Percentiles rank a stretch among this genome's conserved stretches.
Conservation (phyloP, 2,113 vertebrate species). For the Rhea pennata region DNA sequence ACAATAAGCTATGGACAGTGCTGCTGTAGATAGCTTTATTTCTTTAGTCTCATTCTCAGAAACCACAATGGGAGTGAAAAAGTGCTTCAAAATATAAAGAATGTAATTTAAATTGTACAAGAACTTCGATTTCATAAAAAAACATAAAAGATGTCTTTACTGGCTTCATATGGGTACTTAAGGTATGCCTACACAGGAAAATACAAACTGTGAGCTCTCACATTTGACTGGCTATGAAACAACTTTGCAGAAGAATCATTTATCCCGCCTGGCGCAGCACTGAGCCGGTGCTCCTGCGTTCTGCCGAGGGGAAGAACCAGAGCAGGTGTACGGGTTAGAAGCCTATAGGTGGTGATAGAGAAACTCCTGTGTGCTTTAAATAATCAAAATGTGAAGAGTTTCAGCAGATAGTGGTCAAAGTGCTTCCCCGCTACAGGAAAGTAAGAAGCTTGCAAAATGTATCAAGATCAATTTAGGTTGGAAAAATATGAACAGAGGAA, state of each 20-base stretch:
- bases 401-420: background rate
- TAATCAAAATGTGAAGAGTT: background rate
- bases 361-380: background rate
- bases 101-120: background rate
- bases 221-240: fast-evolving
- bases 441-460: background rate
- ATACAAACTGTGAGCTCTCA: background rate
- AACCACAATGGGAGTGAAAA: background rate
- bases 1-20: background rate
- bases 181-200: background rate
- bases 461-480: constrained; percentile 28
- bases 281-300: background rate
- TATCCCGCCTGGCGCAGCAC: background rate
- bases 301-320: background rate
- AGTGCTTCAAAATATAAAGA: background rate
- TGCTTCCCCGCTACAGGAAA: background rate
- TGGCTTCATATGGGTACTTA: background rate
- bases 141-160: background rate
- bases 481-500: constrained; percentile 45
- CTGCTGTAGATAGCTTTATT: background rate
- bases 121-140: background rate
- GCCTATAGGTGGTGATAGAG: background rate
- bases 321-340: fast-evolving
- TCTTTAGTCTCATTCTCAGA: background rate
- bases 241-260: background rate